Conservation (phyloP, 2,888 invertebrate species). For the Sinopyrophorus schimmeli region DNA sequence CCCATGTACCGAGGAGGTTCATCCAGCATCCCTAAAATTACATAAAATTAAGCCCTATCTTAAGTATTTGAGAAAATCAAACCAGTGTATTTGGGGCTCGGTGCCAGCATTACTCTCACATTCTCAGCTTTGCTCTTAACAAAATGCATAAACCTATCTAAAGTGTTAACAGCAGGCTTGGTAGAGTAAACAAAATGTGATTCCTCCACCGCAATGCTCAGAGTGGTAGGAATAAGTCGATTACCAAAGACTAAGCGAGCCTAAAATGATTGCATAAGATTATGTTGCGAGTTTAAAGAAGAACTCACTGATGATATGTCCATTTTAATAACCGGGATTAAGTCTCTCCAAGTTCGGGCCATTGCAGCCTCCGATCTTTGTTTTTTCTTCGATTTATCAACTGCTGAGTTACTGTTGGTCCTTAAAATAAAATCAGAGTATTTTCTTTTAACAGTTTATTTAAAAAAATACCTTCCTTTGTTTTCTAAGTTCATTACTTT, state of each 20-base stretch:
- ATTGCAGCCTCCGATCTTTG: conserved; percentile 79
- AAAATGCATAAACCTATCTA: conserved; percentile 95
- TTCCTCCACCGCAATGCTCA: conserved; percentile 91
- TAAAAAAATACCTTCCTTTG: conserved; percentile 27
- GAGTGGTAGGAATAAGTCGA: conserved; percentile 88
- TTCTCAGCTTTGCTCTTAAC: conserved; percentile 94
- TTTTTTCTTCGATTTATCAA: conserved; percentile 48
- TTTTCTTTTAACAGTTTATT: neutral
- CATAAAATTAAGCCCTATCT: too few species aligned
- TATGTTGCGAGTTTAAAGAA: too few species aligned
- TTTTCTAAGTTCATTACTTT: conserved; percentile 41
- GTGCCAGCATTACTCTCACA: conserved; percentile 93
- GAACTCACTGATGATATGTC: conserved; percentile 78
- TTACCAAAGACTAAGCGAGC: conserved; percentile 95
- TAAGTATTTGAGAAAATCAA: too few species aligned
- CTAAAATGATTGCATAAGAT: conserved; percentile 50
- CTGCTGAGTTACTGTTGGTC: conserved; percentile 17
- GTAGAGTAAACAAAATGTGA: conserved; percentile 94
- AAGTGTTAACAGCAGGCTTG: conserved; percentile 89
- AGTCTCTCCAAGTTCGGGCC: conserved; percentile 90
- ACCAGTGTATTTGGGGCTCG: conserved; percentile 90
- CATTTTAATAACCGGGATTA: conserved; percentile 94
- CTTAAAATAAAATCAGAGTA: conserved; percentile 25
- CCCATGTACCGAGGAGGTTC: conserved; percentile 98
- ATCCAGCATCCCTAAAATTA: conserved; percentile 70